Percentiles rank a stretch among this genome's conserved stretches.
Conservation (phyloP, 53 echinoderm and acorn worm genomes). For the Stichopus horrens region DNA sequence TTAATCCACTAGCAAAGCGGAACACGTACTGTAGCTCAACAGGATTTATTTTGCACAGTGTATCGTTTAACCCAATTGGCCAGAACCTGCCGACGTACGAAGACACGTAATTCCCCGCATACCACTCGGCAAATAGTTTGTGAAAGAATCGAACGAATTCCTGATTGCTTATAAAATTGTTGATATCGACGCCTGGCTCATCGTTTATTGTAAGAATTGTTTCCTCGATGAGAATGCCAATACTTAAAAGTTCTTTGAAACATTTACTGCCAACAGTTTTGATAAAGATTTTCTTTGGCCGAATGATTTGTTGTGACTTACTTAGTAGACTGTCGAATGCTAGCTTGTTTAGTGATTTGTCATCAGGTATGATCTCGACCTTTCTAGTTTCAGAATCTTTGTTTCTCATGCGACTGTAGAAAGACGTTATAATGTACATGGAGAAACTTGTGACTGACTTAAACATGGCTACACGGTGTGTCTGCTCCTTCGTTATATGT, state of each 20-base stretch:
- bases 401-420: constrained; percentile 2
- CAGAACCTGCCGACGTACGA: not conserved
- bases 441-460: not conserved
- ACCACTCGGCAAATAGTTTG: constrained; percentile 29
- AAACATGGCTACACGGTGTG: not conserved
- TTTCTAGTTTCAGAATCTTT: not conserved
- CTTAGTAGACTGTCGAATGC: not conserved
- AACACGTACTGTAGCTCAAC: constrained; percentile 1
- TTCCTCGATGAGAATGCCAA: too few relatives aligned
- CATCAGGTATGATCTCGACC: not conserved
- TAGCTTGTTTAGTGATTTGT: not conserved
- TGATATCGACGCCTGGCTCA: not conserved
- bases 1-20: not conserved
- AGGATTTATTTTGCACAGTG: not conserved
- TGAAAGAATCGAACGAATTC: constrained; percentile 1
- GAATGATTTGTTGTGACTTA: not conserved
- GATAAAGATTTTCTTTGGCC: not conserved
- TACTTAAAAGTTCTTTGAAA: too few relatives aligned
- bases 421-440: not conserved
- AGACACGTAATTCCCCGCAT: not conserved
- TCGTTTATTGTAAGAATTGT: not conserved
- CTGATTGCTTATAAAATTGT: not conserved
- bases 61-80: not conserved
- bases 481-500: too few relatives aligned
- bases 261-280: not conserved